Base-by-base conservation (phyloP, 1,140 invertebrate species). In the Drosophila murphyi region DNA sequence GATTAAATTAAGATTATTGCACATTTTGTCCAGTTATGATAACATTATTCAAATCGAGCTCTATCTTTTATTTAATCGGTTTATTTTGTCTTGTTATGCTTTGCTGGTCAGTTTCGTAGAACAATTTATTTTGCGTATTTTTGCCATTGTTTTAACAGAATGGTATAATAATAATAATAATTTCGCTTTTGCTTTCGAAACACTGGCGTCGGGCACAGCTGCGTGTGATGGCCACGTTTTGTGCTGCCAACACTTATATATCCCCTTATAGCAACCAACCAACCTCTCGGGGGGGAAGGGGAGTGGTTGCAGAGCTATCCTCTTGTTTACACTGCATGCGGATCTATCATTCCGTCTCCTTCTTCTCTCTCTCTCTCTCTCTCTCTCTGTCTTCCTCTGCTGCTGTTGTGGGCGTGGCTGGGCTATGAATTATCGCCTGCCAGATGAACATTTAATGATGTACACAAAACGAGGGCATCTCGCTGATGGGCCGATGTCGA, bases 401-500 rank as follows among this genome's bases (percentile, higher is more conserved):
- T 20, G 20, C 20, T 39, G 8, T 43, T 39, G 34, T 48, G 34
- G 74, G 71, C 71, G 65, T 64, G 72, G 68, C 71, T 20, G 28
- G 37, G 63, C 57, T 74, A 87, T 87, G 83, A 88, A 88, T 87
- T 88, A 87, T 83, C 76, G 83, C 59, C 80, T 67, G 80, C 76
- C 83, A 88, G 83, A 87, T 87, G 83, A 87, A 88, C 83, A 80
- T 88, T 87, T 87, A 87, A 87, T 87, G 83, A 88, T 87, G 80
- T 87, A 87, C 82, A 87, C 60, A 71, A 31, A 37, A 68, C 76
- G 67, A 81, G 71, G 82, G 73, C 85, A 64, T 82, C 20, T 20
- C 72, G 70, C 45, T 74, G 72, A 64, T 47, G 62, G 50, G 39
- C 39, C 39, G 39, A 43, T 54, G 65, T 63, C 65, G 71, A 50